Conservation (phyloP, 2,888 invertebrate species). For the Petrophora chlorosata region DNA sequence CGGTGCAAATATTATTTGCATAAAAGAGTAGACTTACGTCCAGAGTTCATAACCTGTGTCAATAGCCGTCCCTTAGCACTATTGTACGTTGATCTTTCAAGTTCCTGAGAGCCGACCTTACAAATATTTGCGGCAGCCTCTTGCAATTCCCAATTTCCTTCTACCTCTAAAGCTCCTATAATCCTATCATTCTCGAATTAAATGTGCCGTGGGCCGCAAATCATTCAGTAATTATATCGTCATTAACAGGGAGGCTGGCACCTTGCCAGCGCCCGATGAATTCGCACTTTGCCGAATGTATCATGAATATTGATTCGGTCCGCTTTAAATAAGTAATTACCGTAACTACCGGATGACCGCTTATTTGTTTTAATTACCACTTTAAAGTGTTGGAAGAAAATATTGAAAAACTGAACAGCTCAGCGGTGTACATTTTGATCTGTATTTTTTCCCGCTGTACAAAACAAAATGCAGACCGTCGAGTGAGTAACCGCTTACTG, state of each 20-base stretch:
- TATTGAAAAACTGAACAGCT: constrained; percentile 5
- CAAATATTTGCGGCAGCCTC: too few species aligned
- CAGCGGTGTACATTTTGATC: too few species aligned
- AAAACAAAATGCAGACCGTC: too few species aligned
- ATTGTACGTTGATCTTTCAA: too few species aligned
- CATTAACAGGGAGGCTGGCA: constrained; percentile 26
- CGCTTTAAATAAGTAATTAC: constrained; percentile 39
- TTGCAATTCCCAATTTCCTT: too few species aligned
- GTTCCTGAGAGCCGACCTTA: too few species aligned
- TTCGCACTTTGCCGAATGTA: constrained; percentile 32
- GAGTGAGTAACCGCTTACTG: too few species aligned
- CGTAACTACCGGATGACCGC: constrained; percentile 21
- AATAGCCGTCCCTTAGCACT: too few species aligned
- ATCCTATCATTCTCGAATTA: constrained; percentile 3
- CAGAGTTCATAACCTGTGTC: too few species aligned
- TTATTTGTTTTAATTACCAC: constrained; percentile 34
- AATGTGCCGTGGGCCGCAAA: constrained; percentile 14
- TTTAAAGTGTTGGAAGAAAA: constrained; percentile 21
- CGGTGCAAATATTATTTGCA: too few species aligned
- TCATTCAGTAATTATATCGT: constrained; percentile 27
- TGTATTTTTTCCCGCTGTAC: too few species aligned
- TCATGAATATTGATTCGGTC: constrained; percentile 37
- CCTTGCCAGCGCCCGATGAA: constrained; percentile 30
- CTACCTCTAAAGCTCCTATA: background rate
- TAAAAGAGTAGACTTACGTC: too few species aligned